Evolutionary conservation across 2,113 vertebrate genomes (phyloP).

Genomic region (Dicrurus megarhynchus): DNA sequence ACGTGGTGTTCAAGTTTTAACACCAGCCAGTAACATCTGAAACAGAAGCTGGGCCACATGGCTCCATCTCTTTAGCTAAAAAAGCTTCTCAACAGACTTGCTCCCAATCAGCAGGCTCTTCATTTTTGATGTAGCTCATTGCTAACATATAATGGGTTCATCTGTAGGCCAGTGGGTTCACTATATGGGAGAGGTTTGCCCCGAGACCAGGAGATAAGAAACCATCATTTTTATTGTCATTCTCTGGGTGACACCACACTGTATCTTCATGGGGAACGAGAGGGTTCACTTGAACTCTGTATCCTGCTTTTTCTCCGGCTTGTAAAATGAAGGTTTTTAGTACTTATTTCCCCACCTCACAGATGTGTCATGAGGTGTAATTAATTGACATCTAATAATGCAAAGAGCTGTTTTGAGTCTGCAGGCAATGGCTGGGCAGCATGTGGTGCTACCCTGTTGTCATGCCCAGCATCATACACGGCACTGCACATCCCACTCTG

Average conservation of each 20-base stretch:
- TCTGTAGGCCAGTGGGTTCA: background rate
- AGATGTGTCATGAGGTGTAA: background rate
- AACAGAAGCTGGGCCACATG: background rate
- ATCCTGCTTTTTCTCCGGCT: background rate
- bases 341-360: background rate
- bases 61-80: background rate
- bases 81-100: background rate
- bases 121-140: background rate
- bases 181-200: background rate
- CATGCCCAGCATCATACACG: background rate
- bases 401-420: background rate
- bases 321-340: background rate
- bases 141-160: rapidly evolving
- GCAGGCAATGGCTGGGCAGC: background rate
- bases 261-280: background rate
- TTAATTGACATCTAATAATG: background rate
- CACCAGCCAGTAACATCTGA: background rate
- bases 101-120: background rate
- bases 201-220: background rate
- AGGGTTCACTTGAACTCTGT: background rate
- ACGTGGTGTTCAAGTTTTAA: background rate
- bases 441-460: background rate
- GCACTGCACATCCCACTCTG: background rate
- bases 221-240: background rate
- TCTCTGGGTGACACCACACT: background rate